Conservation (phyloP, 92 coral and sea anemone genomes). For the Virgularia gustaviana region DNA sequence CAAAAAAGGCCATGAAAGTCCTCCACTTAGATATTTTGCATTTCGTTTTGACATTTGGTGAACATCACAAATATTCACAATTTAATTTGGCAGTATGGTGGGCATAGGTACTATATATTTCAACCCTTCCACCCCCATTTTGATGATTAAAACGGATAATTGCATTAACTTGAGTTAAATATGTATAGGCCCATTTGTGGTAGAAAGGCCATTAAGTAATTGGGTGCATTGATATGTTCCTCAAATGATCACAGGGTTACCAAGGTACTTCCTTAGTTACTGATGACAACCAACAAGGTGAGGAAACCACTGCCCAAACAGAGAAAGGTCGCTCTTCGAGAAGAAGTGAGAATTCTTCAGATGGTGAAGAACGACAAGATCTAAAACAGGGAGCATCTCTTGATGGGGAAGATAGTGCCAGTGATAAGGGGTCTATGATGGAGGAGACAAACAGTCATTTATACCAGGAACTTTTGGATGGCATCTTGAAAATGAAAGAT, state of each 20-base stretch:
- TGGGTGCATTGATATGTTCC: neutral
- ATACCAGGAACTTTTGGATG: slow-evolving; percentile 79
- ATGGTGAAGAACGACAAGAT: slow-evolving; percentile 20
- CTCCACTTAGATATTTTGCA: no score
- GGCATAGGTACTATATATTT: no score
- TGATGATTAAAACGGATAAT: no score
- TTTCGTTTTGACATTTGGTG: no score
- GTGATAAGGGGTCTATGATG: slow-evolving; percentile 35
- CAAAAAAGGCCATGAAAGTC: no score
- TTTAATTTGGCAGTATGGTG: no score
- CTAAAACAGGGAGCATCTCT: slow-evolving; percentile 12
- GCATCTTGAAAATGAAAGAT: slow-evolving; percentile 86
- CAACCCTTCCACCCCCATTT: no score
- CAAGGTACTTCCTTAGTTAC: neutral
- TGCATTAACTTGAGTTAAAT: no score
- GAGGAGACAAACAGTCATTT: slow-evolving; percentile 34
- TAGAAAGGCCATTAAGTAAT: no score
- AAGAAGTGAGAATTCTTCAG: slow-evolving; percentile 22
- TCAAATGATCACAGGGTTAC: neutral
- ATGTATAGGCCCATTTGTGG: no score
- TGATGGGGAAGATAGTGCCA: slow-evolving; percentile 38
- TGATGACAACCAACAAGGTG: neutral
- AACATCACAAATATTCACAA: no score
- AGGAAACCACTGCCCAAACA: neutral
- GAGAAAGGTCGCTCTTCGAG: neutral